Base-by-base conservation (phyloP, 1,140 invertebrate genomes). In the Drosophila mayri region DNA sequence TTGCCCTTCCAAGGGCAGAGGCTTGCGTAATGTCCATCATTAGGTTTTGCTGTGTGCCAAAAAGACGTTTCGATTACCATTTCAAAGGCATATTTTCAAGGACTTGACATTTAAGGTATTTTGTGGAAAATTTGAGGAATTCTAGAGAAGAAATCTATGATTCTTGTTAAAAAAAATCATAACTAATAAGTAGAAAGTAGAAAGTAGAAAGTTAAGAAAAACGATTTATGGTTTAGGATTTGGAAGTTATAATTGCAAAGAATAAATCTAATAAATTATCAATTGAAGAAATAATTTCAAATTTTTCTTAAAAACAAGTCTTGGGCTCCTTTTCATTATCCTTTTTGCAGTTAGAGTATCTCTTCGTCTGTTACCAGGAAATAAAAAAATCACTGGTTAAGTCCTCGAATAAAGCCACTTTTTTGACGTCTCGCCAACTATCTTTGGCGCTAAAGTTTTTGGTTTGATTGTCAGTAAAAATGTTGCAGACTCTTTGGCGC, bases 401-500 rank as follows among this genome's bases (percentile, higher is more conserved):
- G 35, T 28, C 35, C 30, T 68, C 25, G 16, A 54, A 28, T 25
- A 37, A 3, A 57, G 20, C 32, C 25, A 7, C 20, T 43, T 62
- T 78, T 65, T 64, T 55, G 67, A 32, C 30, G 57, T 64, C 41
- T 63, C 63, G 72, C 54, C 55, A 80, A 81, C 78, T 70, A 59
- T 70, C 49, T 47, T 47, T 72, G 70, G 60, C 67, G 57, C 67
- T 72, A 25, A 84, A 83, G 76, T 83, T 80, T 57, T 76, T 55
- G 52, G 37, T 38, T 87, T 78, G 79, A 84, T 83, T 80, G 72
- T 78, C 82, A 87, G 79, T 91, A 85, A 91, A 91, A 91, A 91
- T 91, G 79, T 91, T 83, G 65, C 74, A 91, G 90, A 91, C 90
- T 86, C 71, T 71, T 59, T 58, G 90, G 79, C 90, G 90, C 59